Conservation (phyloP, 2,113 vertebrate genomes). For the Taxidea taxus region DNA sequence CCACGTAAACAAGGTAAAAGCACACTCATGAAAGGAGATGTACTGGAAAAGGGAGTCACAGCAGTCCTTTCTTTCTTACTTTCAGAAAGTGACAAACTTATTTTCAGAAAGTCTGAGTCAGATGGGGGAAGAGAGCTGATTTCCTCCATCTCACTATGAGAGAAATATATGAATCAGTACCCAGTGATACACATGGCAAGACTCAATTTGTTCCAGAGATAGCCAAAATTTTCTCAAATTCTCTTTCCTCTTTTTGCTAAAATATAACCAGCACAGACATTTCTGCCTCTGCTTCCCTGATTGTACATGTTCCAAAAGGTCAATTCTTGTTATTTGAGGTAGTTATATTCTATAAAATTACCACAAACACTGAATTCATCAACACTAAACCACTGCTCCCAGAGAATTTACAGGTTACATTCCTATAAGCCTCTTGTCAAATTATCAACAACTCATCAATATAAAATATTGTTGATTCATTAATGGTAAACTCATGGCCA, state of each 20-base stretch:
- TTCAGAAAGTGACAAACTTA: not conserved
- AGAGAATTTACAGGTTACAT: not conserved
- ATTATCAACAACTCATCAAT: not conserved
- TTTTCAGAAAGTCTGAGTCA: not conserved
- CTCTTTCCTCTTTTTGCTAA: not conserved
- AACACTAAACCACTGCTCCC: not conserved
- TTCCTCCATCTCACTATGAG: not conserved
- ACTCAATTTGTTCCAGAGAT: not conserved
- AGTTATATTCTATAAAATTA: not conserved
- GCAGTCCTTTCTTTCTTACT: not conserved
- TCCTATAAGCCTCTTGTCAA: not conserved
- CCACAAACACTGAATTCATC: not conserved
- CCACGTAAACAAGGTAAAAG: not conserved
- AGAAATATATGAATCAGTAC: not conserved
- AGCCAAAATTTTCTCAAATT: not conserved
- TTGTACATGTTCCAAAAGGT: not conserved
- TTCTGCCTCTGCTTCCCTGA: not conserved
- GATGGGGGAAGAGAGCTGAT: not conserved
- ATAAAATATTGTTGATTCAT: not conserved
- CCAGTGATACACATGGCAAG: not conserved
- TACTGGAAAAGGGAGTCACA: not conserved
- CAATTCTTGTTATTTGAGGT: not conserved
- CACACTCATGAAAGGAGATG: not conserved
- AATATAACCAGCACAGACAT: not conserved
- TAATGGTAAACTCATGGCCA: not conserved